Evolutionary conservation across 2,797 vertebrate species (phyloP).

Genomic region (Macropus fuliginosus): DNA sequence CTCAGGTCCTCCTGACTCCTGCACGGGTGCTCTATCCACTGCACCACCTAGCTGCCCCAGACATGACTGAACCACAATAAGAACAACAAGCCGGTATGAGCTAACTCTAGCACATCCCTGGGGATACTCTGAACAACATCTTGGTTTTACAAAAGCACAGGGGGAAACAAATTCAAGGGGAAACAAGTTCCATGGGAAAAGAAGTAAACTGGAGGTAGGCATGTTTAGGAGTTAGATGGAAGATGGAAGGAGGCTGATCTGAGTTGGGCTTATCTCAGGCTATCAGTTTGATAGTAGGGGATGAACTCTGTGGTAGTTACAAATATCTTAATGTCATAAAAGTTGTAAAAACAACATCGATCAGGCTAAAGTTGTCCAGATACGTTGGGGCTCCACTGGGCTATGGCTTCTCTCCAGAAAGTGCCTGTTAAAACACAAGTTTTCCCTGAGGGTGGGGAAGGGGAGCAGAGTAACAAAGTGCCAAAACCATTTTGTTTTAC

Average conservation of each 20-base stretch:
- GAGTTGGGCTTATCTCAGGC: background rate
- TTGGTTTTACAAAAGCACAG: background rate
- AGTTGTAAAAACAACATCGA: background rate
- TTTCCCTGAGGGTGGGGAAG: background rate
- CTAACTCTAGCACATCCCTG: background rate
- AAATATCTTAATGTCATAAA: background rate
- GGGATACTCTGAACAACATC: background rate
- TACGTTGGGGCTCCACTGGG: background rate
- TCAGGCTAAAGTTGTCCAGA: background rate
- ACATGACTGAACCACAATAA: background rate
- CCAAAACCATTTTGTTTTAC: background rate
- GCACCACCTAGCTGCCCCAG: no score
- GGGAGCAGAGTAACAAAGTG: background rate
- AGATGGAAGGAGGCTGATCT: background rate
- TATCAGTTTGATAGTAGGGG: background rate
- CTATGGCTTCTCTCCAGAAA: background rate
- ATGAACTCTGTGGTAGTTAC: background rate
- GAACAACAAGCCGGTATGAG: background rate
- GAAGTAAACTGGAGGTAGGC: background rate
- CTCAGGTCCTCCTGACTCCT: no score
- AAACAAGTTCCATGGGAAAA: background rate
- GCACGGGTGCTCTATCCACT: no score
- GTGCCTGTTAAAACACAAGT: background rate
- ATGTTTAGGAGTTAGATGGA: background rate
- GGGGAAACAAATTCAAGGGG: background rate